These are phyloP conservation scores for Thomomys bottae DNA, from an alignment of 2,113 vertebrate species.

Conservation along the genomic window DNA sequence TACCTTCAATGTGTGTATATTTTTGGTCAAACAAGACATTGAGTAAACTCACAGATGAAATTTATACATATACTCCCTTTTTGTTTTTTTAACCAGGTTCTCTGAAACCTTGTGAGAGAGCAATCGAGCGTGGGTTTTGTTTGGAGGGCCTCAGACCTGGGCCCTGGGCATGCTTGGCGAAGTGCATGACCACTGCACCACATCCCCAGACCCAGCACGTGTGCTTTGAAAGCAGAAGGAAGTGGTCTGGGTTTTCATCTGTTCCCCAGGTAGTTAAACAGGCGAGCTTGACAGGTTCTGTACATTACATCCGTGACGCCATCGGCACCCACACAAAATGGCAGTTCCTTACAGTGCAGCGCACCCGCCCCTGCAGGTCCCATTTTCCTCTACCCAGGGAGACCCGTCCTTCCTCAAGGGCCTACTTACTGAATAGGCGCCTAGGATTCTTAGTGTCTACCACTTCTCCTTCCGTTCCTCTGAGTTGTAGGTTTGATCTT, in stretches of 20 bases:
- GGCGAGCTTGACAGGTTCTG: neutral
- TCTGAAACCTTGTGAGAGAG: neutral
- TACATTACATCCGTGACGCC: neutral
- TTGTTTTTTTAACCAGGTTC: neutral
- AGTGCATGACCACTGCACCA: too few relatives aligned
- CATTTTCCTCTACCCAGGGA: too few relatives aligned
- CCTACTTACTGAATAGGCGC: too few relatives aligned
- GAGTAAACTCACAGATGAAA: neutral
- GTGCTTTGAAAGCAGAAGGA: neutral
- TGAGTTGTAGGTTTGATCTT: too few relatives aligned
- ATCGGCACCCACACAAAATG: neutral
- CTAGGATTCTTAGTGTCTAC: too few relatives aligned
- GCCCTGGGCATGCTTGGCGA: too few relatives aligned
- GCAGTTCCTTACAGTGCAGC: neutral
- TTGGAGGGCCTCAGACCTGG: too few relatives aligned
- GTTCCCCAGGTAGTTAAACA: neutral
- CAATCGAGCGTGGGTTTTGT: neutral
- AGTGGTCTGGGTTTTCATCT: neutral
- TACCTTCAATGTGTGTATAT: neutral
- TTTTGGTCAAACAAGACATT: neutral
- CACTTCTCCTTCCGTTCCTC: too few relatives aligned
- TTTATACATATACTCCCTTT: neutral
- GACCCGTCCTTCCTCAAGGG: too few relatives aligned
- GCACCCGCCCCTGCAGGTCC: neutral
- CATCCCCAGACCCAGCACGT: neutral